A percentile compares a stretch with the other conserved stretches of the same genome.
Conservation (phyloP, 2,797 vertebrate genomes). For the Poecilia picta region DNA sequence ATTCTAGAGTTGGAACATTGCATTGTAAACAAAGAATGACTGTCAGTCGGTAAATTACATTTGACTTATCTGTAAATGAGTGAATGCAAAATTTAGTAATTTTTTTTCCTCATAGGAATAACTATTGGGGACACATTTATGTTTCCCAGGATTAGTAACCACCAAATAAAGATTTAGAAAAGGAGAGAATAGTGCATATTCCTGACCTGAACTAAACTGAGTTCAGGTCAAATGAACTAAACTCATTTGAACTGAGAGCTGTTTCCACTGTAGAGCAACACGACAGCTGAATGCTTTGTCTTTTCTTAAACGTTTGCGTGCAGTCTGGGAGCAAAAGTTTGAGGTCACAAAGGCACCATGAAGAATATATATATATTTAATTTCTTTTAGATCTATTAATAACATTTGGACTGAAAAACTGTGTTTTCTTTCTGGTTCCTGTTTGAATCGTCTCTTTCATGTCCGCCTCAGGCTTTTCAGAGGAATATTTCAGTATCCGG, state of each 20-base stretch:
- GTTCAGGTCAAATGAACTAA: too few relatives aligned
- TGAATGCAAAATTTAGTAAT: neutral
- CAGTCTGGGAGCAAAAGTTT: neutral
- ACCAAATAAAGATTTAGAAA: neutral
- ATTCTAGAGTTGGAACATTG: neutral
- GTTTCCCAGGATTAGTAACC: neutral
- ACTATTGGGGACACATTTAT: neutral
- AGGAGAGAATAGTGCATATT: neutral
- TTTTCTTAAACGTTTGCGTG: neutral
- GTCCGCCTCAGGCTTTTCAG: neutral
- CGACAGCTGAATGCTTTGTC: neutral
- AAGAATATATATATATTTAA: neutral
- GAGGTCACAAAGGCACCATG: neutral
- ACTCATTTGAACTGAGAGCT: neutral
- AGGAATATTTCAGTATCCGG: neutral
- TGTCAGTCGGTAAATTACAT: neutral
- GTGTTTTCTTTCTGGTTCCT: neutral
- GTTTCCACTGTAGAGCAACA: neutral
- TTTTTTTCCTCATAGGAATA: neutral
- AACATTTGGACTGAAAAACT: neutral
- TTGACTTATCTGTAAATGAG: neutral
- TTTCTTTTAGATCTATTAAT: neutral
- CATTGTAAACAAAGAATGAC: neutral
- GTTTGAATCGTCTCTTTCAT: neutral
- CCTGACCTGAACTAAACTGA: too few relatives aligned